phyloP scores from a whole-genome alignment of 2,888 invertebrate species.

The Ditylenchus weischeri region DNA sequence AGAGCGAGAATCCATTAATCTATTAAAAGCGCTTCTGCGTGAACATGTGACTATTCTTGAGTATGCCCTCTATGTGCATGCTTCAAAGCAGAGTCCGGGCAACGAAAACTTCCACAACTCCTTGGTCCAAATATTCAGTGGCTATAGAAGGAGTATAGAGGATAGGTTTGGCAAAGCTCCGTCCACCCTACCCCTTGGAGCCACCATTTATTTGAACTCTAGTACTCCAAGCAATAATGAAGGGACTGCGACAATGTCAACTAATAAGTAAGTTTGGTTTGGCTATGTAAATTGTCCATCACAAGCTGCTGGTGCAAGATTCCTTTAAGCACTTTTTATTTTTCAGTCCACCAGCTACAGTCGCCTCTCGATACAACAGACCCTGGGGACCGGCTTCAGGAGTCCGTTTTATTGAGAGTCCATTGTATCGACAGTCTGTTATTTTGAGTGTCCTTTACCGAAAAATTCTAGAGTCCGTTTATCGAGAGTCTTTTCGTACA shows the following conservation, averaged over 20 bases:
- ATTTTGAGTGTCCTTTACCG: too few species aligned
- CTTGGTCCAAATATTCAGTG: constrained; percentile 41
- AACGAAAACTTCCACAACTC: constrained; percentile 40
- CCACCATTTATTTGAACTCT: constrained; percentile 28
- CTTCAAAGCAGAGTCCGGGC: constrained; percentile 20
- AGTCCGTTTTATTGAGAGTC: too few species aligned
- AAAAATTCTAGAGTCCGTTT: too few species aligned
- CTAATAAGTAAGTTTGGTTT: too few species aligned
- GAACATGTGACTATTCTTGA: constrained; percentile 51
- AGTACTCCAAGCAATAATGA: not conserved
- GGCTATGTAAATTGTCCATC: too few species aligned
- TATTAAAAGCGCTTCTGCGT: constrained; percentile 40
- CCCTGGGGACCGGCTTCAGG: too few species aligned
- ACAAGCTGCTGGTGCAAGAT: too few species aligned
- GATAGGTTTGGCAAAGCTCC: constrained; percentile 37
- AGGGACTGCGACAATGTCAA: not conserved
- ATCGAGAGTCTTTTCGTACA: too few species aligned
- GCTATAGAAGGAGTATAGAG: constrained; percentile 43
- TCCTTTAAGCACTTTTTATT: too few species aligned
- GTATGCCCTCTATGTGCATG: constrained; percentile 49
- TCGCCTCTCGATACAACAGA: too few species aligned
- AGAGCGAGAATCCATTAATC: constrained; percentile 36
- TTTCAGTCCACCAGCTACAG: too few species aligned
- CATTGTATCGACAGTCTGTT: too few species aligned
- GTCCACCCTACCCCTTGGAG: constrained; percentile 25